phyloP scores from a whole-genome alignment of 2,888 invertebrate species.

The Watsonalla binaria region DNA sequence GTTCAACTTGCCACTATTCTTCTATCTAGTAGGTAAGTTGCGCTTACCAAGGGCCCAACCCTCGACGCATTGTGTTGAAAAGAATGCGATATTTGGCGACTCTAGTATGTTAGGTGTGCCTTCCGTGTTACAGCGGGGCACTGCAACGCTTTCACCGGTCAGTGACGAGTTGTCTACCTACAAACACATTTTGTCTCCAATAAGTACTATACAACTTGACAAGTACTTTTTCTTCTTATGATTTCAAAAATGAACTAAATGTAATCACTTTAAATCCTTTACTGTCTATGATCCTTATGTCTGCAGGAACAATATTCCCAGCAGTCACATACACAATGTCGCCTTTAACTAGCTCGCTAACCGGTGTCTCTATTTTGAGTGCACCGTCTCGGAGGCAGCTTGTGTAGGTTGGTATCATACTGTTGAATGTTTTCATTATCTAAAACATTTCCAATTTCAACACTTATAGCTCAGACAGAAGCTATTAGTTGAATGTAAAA shows the following conservation, averaged over 20 bases:
- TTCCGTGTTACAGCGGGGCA: constrained; percentile 89
- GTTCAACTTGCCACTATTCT: not conserved
- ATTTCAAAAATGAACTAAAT: not conserved
- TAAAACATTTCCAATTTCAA: constrained; percentile 39
- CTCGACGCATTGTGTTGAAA: constrained; percentile 96
- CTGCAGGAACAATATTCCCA: constrained; percentile 98
- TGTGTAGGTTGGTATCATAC: constrained; percentile 95
- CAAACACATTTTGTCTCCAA: constrained; percentile 8
- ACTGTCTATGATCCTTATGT: constrained; percentile 95
- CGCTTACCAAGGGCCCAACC: constrained; percentile 88
- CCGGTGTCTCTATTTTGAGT: constrained; percentile 87
- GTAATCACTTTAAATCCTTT: constrained; percentile 87
- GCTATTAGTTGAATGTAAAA: not conserved
- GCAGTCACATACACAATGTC: constrained; percentile 93
- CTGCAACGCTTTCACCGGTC: constrained; percentile 95
- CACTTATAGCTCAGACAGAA: not conserved
- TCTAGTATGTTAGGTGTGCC: constrained; percentile 95
- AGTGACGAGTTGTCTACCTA: constrained; percentile 94
- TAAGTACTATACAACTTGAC: too few species aligned
- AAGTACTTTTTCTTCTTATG: too few species aligned
- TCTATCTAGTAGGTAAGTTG: not conserved
- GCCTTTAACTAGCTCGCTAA: constrained; percentile 94
- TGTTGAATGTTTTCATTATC: constrained; percentile 99
- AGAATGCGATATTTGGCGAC: constrained; percentile 95
- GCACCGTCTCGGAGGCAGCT: constrained; percentile 92